Evolutionary conservation across 2,113 vertebrate species (phyloP), one percentile per base, ranked within the genome.

Genomic region (Brachyistius frenatus): DNA sequence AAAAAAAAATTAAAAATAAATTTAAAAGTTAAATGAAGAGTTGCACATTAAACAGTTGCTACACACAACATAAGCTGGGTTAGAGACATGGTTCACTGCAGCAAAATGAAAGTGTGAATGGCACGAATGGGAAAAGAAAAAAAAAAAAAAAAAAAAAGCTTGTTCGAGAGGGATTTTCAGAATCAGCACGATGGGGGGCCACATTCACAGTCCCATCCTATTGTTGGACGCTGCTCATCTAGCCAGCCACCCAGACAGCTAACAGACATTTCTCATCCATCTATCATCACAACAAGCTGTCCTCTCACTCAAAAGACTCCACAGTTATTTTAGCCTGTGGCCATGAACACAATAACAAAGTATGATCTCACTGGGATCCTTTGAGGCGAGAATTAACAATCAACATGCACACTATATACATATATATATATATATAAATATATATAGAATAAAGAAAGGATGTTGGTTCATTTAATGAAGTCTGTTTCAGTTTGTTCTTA

Each of bases 141-240:
- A 76, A 23, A 23, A 23, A 23, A 81, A 23, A 23, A 23, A 23
- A 81, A 86, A 88, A 76, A 89, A 83, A 76, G 85, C 76, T 83
- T 89, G 85, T 91, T 66, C 56, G 36, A 85, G 63, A 75, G 81
- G 77, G 88, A 88, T 90, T 92, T 86, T 78, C 80, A 90, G 73
- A 80, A 87, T 90, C 85, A 90, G 87, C 91, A 86, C 90, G 81
- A 84, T 49, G 49, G 87, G 84, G 86, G 87, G 85, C 76, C 73
- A 64, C 85, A 70, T 73, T 87, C 73, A 81, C 76, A 84, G 73
- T 50, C 49, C 71, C 67, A 52, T 57, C 74, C 78, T 69, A 80
- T 83, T 85, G 85, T 84, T 85, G 39, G 84, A 60, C 32, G 15
- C 67, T 78, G 75, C 80, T 79, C 84, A 79, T 78, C 65, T 58